A percentile compares a stretch with the other conserved stretches of the same genome.
These are phyloP conservation scores for Turritopsis dohrnii DNA, from an alignment of 30 jellyfish, hydroid and myxozoan genomes.

Conservation along the genomic window DNA sequence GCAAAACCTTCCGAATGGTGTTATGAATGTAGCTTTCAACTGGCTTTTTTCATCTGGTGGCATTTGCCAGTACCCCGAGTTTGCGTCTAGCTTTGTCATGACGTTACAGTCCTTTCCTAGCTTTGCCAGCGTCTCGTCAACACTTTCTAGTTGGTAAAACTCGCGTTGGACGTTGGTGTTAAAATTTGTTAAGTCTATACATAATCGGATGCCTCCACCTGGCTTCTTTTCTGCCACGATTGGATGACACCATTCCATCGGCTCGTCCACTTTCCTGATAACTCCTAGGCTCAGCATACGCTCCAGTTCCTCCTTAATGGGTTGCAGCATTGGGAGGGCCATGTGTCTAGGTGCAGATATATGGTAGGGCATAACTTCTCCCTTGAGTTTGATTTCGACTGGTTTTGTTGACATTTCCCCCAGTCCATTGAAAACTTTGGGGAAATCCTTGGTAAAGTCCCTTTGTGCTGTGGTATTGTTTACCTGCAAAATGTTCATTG, in stretches of 20 bases:
- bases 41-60: constrained; percentile 22
- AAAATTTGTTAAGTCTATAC: constrained; percentile 24
- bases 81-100: constrained; percentile 55
- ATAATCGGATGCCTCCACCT: constrained; percentile 12
- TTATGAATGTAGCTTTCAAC: constrained; percentile 41
- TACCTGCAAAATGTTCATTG: neutral
- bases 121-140: constrained; percentile 31
- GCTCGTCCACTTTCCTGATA: constrained; percentile 28
- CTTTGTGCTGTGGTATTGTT: neutral
- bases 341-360: constrained; percentile 25
- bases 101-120: constrained; percentile 27
- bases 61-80: constrained; percentile 66
- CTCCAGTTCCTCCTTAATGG: constrained; percentile 22
- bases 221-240: constrained; percentile 18
- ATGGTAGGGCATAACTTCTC: neutral
- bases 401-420: constrained; percentile 35
- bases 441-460: neutral
- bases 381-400: constrained; percentile 6
- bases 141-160: constrained; percentile 30
- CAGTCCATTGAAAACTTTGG: constrained; percentile 26
- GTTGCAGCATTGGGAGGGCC: constrained; percentile 25
- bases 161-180: constrained; percentile 30
- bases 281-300: constrained; percentile 37
- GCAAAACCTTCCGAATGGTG: constrained; percentile 51
- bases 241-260: constrained; percentile 38